These are phyloP conservation scores for Agriopis aurantiaria DNA, from an alignment of 2,888 invertebrate genomes.

Conservation along the genomic window DNA sequence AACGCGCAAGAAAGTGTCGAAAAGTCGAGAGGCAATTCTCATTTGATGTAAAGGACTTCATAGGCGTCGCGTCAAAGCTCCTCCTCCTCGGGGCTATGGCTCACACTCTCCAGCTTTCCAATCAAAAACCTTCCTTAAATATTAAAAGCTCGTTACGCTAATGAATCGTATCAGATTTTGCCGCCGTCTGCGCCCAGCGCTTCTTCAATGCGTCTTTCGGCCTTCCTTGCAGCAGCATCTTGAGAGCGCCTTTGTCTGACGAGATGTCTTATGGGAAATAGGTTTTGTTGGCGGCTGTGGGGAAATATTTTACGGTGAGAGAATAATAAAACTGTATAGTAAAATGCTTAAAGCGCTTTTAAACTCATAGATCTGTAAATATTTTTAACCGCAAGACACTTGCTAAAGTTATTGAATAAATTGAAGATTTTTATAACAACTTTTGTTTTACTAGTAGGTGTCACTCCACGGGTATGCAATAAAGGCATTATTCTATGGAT, in stretches of 20 bases:
- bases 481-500: too few species aligned
- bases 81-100: slow-evolving; percentile 62
- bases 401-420: too few species aligned
- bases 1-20: slow-evolving; percentile 57
- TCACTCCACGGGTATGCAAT: too few species aligned
- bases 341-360: neutral
- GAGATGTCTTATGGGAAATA: slow-evolving; percentile 47
- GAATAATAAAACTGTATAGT: slow-evolving; percentile 3
- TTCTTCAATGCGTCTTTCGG: slow-evolving; percentile 74
- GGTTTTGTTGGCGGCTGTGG: slow-evolving; percentile 41
- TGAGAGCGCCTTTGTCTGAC: slow-evolving; percentile 66
- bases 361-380: too few species aligned
- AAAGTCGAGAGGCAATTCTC: slow-evolving; percentile 58
- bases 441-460: too few species aligned
- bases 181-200: slow-evolving; percentile 63
- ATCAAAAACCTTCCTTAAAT: slow-evolving; percentile 81
- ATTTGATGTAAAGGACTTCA: slow-evolving; percentile 54
- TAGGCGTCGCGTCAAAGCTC: slow-evolving; percentile 59
- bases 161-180: slow-evolving; percentile 86
- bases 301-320: slow-evolving; percentile 23
- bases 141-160: slow-evolving; percentile 85
- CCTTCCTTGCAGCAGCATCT: slow-evolving; percentile 66
- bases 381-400: too few species aligned
- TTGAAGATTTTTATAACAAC: too few species aligned
- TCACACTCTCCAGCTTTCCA: slow-evolving; percentile 77